phyloP scores from a whole-genome alignment of 2,113 vertebrate genomes.

The Odocoileus virginianus region DNA sequence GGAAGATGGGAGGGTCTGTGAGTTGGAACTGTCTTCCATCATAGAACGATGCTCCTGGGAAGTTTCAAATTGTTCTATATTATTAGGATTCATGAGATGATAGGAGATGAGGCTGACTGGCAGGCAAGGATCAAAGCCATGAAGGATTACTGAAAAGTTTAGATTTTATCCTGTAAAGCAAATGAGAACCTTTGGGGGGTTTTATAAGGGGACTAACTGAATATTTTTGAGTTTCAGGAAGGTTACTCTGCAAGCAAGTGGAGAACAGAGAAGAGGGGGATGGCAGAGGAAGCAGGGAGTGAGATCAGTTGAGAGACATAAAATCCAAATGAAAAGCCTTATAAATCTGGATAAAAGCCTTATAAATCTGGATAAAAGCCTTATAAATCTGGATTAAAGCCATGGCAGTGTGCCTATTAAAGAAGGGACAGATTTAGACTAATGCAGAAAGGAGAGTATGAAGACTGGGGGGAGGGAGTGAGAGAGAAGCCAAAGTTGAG shows the following conservation, averaged over 20 bases:
- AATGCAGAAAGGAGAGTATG: neutral
- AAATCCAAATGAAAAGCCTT: neutral
- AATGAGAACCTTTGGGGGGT: neutral
- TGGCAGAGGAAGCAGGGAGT: neutral
- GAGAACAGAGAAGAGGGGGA: neutral
- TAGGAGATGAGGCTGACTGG: neutral
- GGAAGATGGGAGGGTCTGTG: neutral
- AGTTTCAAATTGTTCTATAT: neutral
- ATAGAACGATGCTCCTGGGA: neutral
- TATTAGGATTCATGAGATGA: neutral
- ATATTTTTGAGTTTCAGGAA: neutral
- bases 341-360: neutral
- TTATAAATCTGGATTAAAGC: neutral
- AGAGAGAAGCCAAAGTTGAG: neutral
- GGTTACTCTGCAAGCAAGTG: neutral
- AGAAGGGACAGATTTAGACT: neutral
- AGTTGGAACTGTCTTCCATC: neutral
- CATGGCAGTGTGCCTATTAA: neutral
- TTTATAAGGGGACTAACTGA: neutral
- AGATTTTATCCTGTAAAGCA: constrained; percentile 7
- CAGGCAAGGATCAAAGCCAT: neutral
- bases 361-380: neutral
- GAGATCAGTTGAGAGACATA: neutral
- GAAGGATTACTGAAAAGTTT: neutral
- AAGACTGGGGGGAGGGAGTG: neutral